These are phyloP conservation scores for Girardinus metallicus DNA, from an alignment of 2,797 vertebrate genomes.

Conservation along the genomic window DNA sequence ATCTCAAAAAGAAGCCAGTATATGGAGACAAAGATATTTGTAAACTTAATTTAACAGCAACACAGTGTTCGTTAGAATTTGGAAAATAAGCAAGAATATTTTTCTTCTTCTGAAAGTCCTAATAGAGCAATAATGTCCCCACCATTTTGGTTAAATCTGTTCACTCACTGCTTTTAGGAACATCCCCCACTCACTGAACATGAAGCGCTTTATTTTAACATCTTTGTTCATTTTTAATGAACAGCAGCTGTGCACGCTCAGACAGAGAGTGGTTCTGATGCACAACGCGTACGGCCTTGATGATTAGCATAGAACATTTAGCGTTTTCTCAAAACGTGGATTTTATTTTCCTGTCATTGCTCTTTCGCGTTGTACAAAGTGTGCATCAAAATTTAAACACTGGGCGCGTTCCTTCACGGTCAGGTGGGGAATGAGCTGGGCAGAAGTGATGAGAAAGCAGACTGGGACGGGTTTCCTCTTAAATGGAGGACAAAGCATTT, in stretches of 20 bases:
- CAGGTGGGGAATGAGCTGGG: neutral
- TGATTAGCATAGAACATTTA: neutral
- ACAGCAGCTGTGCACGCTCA: neutral
- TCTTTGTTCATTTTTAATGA: neutral
- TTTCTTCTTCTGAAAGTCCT: neutral
- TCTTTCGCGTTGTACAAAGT: neutral
- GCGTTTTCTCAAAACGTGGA: neutral
- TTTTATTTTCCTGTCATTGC: neutral
- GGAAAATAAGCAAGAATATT: neutral
- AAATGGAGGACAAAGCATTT: neutral
- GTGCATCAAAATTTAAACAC: neutral
- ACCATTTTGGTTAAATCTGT: neutral
- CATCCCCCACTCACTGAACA: neutral
- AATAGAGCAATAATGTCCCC: neutral
- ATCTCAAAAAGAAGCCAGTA: neutral
- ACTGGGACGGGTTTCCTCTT: neutral
- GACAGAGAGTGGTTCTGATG: neutral
- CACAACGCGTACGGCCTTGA: neutral
- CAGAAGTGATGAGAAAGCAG: conserved; percentile 1
- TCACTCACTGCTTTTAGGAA: neutral
- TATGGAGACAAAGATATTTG: neutral
- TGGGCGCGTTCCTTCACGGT: neutral
- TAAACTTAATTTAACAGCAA: neutral
- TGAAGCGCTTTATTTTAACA: neutral
- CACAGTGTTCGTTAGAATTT: neutral